Evolutionary conservation across 2,113 vertebrate species (phyloP).

Genomic region (Chlamydotis undulata): DNA sequence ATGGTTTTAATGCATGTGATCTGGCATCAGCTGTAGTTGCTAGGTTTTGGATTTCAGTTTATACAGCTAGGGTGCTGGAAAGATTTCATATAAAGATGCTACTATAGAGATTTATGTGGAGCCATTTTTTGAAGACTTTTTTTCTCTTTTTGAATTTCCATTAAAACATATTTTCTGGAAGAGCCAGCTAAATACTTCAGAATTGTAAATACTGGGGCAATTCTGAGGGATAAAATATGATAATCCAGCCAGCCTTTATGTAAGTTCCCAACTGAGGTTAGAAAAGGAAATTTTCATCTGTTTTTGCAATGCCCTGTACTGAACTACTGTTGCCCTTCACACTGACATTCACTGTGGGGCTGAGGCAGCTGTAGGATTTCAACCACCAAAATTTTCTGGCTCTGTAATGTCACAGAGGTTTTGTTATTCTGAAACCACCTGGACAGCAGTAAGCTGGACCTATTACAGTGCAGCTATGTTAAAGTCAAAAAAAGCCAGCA

Average conservation of each 20-base stretch:
- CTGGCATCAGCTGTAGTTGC: slow-evolving; percentile 5
- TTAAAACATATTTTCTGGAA: not conserved
- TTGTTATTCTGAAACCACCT: not conserved
- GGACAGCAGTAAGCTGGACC: not conserved
- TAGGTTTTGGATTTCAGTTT: slow-evolving; percentile 10
- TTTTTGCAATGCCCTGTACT: not conserved
- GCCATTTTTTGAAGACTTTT: not conserved
- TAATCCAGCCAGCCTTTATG: not conserved
- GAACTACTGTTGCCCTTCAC: not conserved
- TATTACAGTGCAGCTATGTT: not conserved
- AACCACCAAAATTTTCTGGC: not conserved
- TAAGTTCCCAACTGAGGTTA: not conserved
- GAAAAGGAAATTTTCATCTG: not conserved
- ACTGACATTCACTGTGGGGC: not conserved
- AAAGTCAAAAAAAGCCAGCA: not conserved
- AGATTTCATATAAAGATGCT: not conserved
- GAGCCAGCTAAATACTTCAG: not conserved
- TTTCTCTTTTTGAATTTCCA: not conserved
- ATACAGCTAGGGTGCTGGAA: not conserved
- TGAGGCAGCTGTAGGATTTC: not conserved
- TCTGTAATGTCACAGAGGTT: not conserved
- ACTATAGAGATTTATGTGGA: not conserved
- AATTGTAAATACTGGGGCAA: not conserved
- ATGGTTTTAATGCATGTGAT: slow-evolving; percentile 3
- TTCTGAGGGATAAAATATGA: not conserved